phyloP scores from a whole-genome alignment of 2,797 vertebrate species.

The Syndactyla subalaris region DNA sequence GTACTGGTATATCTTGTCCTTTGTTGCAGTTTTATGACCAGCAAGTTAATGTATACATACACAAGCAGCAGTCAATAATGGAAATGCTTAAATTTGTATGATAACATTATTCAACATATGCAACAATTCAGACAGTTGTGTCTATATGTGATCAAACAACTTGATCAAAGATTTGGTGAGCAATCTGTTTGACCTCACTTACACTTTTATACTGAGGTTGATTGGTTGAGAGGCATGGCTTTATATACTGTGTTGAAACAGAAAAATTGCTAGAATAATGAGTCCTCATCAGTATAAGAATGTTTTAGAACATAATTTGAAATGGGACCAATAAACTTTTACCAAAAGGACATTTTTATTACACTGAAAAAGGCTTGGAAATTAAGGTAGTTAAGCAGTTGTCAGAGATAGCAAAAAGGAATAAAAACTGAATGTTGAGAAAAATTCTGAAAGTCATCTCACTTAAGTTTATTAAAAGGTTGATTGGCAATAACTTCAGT shows the following conservation, averaged over 20 bases:
- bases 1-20: conserved; percentile 47
- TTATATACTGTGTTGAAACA: conserved; percentile 70
- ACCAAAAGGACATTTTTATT: conserved; percentile 67
- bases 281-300: conserved; percentile 58
- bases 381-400: conserved; percentile 50
- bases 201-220: conserved; percentile 71
- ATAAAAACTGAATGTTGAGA: conserved; percentile 40
- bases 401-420: conserved; percentile 6
- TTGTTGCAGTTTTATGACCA: conserved; percentile 56
- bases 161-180: conserved; percentile 69
- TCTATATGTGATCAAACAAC: conserved; percentile 46
- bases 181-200: conserved; percentile 69
- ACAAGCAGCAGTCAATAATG: conserved; percentile 56
- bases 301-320: conserved; percentile 61
- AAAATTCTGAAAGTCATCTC: conserved; percentile 55
- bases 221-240: conserved; percentile 71
- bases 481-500: conserved; percentile 74
- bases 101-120: conserved; percentile 47
- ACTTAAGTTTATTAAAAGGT: conserved; percentile 62
- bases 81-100: conserved; percentile 59
- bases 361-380: conserved; percentile 50
- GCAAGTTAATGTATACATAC: conserved; percentile 56
- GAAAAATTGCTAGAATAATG: conserved; percentile 59
- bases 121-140: conserved; percentile 62
- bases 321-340: conserved; percentile 65